phyloP scores from a whole-genome alignment of 1,140 invertebrate genomes.

The Scaptomyza graminum region DNA sequence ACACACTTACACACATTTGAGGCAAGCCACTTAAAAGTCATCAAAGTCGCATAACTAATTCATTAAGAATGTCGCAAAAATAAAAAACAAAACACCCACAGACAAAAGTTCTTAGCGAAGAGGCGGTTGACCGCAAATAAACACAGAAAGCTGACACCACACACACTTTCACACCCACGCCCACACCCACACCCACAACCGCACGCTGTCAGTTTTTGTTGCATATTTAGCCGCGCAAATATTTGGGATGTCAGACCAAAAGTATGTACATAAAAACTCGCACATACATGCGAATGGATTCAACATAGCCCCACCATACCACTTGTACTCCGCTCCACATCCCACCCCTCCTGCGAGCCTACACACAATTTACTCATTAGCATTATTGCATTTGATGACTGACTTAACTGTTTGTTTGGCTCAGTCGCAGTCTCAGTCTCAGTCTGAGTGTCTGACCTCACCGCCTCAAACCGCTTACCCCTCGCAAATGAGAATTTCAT shows the following conservation, averaged over 20 bases:
- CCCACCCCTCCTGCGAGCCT: background rate
- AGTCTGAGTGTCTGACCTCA: conserved; percentile 30
- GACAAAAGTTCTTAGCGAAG: conserved; percentile 18
- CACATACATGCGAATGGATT: conserved; percentile 19
- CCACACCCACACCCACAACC: conserved; percentile 4
- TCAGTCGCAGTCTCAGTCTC: conserved; percentile 1
- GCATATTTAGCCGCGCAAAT: conserved; percentile 59
- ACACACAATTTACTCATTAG: conserved; percentile 57
- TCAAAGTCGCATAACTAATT: conserved; percentile 58
- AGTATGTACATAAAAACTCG: background rate
- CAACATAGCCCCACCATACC: conserved; percentile 49
- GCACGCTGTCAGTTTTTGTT: conserved; percentile 39
- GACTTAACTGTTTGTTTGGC: conserved; percentile 39
- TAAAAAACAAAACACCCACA: conserved; percentile 5
- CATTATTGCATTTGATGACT: conserved; percentile 48
- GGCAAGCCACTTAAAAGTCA: conserved; percentile 43
- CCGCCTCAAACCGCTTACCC: background rate
- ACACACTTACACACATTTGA: background rate
- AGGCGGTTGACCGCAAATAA: conserved; percentile 9
- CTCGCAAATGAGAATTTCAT: conserved; percentile 69
- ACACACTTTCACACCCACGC: background rate
- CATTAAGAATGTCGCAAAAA: conserved; percentile 32
- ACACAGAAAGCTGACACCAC: conserved; percentile 8
- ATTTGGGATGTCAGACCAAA: conserved; percentile 40
- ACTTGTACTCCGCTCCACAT: background rate